Conservation (phyloP, 2,888 invertebrate species). For the Drosophila tanythrix region DNA sequence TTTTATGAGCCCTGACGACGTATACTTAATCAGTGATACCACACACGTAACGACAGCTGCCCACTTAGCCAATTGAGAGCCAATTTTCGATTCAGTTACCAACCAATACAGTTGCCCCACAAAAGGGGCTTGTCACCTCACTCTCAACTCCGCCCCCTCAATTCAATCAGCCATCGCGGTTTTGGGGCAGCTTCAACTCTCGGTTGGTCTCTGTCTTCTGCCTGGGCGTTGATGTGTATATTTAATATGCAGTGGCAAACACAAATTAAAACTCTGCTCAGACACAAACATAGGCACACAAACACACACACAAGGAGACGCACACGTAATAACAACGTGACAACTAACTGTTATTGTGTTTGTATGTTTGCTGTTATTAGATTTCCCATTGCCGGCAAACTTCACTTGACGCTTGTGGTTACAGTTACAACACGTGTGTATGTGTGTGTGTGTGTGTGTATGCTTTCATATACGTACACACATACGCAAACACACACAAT, state of each 20-base stretch:
- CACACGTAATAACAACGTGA: constrained; percentile 30
- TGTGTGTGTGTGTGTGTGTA: background rate
- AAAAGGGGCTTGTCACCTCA: constrained; percentile 25
- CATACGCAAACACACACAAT: background rate
- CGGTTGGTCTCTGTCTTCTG: constrained; percentile 4
- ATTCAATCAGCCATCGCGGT: constrained; percentile 50
- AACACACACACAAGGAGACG: background rate
- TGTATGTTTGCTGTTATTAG: constrained; percentile 63
- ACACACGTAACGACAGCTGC: constrained; percentile 1
- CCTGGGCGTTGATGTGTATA: constrained; percentile 36
- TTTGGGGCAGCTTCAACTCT: constrained; percentile 3
- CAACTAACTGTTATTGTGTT: constrained; percentile 58
- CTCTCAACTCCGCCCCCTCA: constrained; percentile 37
- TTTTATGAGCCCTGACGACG: constrained; percentile 44
- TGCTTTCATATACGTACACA: background rate
- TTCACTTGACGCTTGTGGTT: constrained; percentile 48
- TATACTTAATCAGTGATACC: constrained; percentile 44
- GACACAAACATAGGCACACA: constrained; percentile 19
- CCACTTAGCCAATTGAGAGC: constrained; percentile 35
- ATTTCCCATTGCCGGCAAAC: constrained; percentile 66
- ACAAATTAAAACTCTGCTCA: constrained; percentile 68
- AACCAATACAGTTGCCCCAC: constrained; percentile 32
- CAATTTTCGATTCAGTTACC: constrained; percentile 31
- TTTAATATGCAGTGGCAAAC: constrained; percentile 73
- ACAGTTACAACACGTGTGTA: constrained; percentile 6